Base-by-base conservation (phyloP, 2,797 vertebrate species). In the Notolepis coatsorum region DNA sequence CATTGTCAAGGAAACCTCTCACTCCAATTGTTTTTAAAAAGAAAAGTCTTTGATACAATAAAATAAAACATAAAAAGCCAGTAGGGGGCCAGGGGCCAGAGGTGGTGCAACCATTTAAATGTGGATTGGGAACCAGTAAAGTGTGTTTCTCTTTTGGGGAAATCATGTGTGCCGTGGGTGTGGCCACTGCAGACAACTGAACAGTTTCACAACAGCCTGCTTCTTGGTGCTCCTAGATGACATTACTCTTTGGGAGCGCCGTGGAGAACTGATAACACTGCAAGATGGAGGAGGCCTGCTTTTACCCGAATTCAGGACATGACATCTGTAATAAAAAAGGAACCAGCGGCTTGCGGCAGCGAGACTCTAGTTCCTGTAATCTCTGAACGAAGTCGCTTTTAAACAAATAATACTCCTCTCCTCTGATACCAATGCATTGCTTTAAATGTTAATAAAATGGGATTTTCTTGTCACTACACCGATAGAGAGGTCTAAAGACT, bases 181-280 rank as follows among this genome's bases (percentile, higher is more conserved):
- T 76, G 68, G 77, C 80, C 66, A 6, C 38, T 20, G 39, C 52
- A 80, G 66, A 81, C 78, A 46, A n/a, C 61, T 7, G 25, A 52
- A 42, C 30, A 68, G 27, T 84, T 79, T 75, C 39, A 24, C 80
- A 87, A 81, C 9, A 35, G 65, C 60, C 66, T 49, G 45, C 57
- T 37, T 60, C 58, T 50, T 57, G 42, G 62, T 63, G 57, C 35
- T 68, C 48, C 13, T 42, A 65, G 72, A 53, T 27, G 33, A 66
- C 7, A 28, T 12, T 43, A 17, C 71, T 65, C 43, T 39, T 65
- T 28, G 38, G 0, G 41, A 47, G n/a, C 13, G 42, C 7, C 49
- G 20, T 25, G 31, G 38, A 54, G 5, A 71, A 49, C 6, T 20
- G 48, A 60, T 38, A 43, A 60, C 4, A 30, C 17, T 7, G 18